Evolutionary conservation across 1,140 invertebrate species (phyloP), one percentile per base, ranked within the genome.

Genomic region (Anastrepha ludens): DNA sequence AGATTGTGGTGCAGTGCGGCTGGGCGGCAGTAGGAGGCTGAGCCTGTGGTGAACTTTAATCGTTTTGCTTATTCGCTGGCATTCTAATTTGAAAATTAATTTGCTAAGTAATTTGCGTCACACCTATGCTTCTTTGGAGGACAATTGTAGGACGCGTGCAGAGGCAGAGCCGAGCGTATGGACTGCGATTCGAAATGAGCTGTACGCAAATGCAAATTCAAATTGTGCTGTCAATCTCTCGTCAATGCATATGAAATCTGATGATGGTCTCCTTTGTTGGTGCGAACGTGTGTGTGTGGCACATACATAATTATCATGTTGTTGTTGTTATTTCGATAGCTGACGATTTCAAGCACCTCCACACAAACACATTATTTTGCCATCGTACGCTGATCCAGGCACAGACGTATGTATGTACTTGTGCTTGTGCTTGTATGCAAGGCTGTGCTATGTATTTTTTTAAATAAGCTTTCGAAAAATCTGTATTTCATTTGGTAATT

Each of bases 71-170:
- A 81, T 81, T 58, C 74, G n/a, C 17, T n/a, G 47, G 6, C n/a
- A n/a, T n/a, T 81, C 74, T 81, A 81, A 81, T 81, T 58, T 81
- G 47, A 81, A 81, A 81, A 81, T 81, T 81, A 81, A 81, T 81
- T 81, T 81, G 74, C 47, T 41, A 81, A 81, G 47, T 81, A 58
- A 81, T 81, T 81, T 81, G 29, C 74, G 8, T 9, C 7, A n/a
- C 50, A 20, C 47, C 47, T 0, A 29, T 20, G 50, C 50, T 55
- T 8, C 55, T 58, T 58, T 62, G 15, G 4, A 62, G 15, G 13
- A 62, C 15, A 62, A 62, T 39, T 44, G 4, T n/a, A 17, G 39
- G 17, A 47, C 13, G 67, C 15, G 39, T 0, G 41, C 15, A 15
- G 41, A 5, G 13, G 13, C 5, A 29, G 67, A 4, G 41, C 9